Base-by-base conservation (phyloP, 2,888 invertebrate genomes). In the Lamellibrachia columna region DNA sequence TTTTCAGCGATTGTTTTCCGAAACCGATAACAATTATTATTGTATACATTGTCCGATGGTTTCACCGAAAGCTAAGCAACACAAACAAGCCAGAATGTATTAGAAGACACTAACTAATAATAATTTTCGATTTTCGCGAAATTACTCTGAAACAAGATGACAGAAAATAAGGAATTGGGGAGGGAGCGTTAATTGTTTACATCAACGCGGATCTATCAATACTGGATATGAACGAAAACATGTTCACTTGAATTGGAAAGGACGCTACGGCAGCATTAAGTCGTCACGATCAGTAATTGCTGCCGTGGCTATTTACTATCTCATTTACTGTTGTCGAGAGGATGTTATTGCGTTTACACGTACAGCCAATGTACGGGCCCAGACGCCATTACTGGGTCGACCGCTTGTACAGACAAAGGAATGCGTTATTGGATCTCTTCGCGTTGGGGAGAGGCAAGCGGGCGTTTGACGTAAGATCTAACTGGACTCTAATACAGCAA, bases 351-450 rank as follows among this genome's bases (percentile, higher is more conserved):
- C n/a, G 75, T 75, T 2, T 15, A 75, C 75, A 55, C 75, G 40
- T 75, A 75, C 75, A n/a, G 75, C 22, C 75, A 22, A 75, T 15
- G 75, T 22, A 15, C 75, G n/a, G 0, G 75, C n/a, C 22, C 6
- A 75, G 6, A 15, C 22, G n/a, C 4, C 75, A 2, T 15, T 22
- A n/a, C 75, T 22, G n/a, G 75, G 75, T 6, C 22, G 22, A 75
- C 75, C 75, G 4, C 22, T 22, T 3, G 4, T n/a, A 15, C 8
- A 4, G 75, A 22, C 75, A n/a, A 75, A 75, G 22, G 75, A 75
- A 75, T 75, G 75, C 75, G 75, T 75, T 75, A 75, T 75, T 75
- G 22, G 75, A 75, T 75, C n/a, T 75, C 75, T 15, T 75, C n/a
- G 22, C 75, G 75, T 22, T 22, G 22, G n/a, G 22, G 15, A 22